Evolutionary conservation across 2,797 vertebrate genomes (phyloP), one percentile per base, ranked within the genome.

Genomic region (Tolypeutes matacus): DNA sequence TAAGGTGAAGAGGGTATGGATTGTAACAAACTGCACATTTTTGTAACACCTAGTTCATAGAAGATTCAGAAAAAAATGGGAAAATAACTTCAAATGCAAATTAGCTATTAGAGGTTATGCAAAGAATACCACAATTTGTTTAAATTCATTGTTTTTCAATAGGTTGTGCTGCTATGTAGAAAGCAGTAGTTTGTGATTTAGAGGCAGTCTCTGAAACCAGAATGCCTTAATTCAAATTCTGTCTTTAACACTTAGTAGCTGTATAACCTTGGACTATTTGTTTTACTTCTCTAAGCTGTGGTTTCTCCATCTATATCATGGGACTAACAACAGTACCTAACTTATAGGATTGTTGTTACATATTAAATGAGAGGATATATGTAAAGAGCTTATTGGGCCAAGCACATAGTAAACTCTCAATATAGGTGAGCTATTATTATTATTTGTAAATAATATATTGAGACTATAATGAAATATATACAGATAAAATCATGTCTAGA

Each of bases 1-100:
- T 70, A 39, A 58, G 12, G 25, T 81, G 29, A 91, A 29, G 21
- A 5, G 9, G 25, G 12, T 46, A 75, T 75, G 51, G 83, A 83
- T 93, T 64, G 1, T 23, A 83, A 27, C 27, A 70, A 7, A 62
- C 31, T 81, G 31, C 9, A 65, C 12, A 75, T 51, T 64, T 20
- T 89, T 29, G 85, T 86, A 67, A 58, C 27, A 73, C 2, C 14
- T 15, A 56, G 29, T 83, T 51, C 29, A 77, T 25, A 90, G 14
- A 17, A 5, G 77, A 83, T 34, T 86, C 23, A 89, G 64, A 69
- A 76, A 77, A 82, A 42, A 13, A 75, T 53, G 39, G 13, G 17
- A 90, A 92, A 92, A 77, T 67, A 34, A 86, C 5, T 23, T 83
- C 31, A 29, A 90, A 95, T 83, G 31, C 34, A 60, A 85, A 85